Evolutionary conservation across 2,888 invertebrate genomes (phyloP), one percentile per base, ranked within the genome.

Genomic region (Lobophora halterata): DNA sequence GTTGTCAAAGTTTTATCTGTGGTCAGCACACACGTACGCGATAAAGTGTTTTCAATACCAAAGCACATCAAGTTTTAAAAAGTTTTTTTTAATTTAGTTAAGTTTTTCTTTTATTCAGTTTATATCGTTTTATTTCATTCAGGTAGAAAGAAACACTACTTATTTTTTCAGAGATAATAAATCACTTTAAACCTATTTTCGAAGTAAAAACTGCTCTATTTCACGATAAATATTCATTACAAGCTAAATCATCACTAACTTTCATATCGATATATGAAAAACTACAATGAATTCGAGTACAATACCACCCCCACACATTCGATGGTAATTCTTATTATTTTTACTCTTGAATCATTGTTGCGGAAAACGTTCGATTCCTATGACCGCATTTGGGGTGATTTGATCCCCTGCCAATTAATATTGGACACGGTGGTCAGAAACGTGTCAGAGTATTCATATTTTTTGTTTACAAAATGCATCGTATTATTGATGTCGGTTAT

Each of bases 391-490:
- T 77, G 52, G 67, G 75, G 75, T 61, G 57, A 49, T 49, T 58
- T 54, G 74, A 70, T 74, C 85, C 87, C 87, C 83, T 82, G 85
- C 85, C 87, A 87, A 87, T 87, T 86, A 85, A 77, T 59, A 74
- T 85, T 61, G 71, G 83, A 60, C 78, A 78, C 77, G 82, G 83
- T 76, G 87, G 85, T 85, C 86, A 81, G 61, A 67, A 54, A 58
- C 61, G 64, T 71, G 77, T 79, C 83, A 73, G 78, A 57, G 71
- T 70, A 60, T 74, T 77, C 71, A 74, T 50, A 59, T 73, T 81
- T 79, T 74, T 79, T 79, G 47, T 29, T 29, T 43, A 31, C 32
- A 27, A 38, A 49, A 40, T 41, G 33, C 36, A 42, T 43, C 26
- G 29, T 21, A 13, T 37, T 43, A 43, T 38, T 37, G 43, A 43